These are phyloP conservation scores for Probosciger aterrimus DNA, from an alignment of 2,113 vertebrate genomes.

Conservation along the genomic window DNA sequence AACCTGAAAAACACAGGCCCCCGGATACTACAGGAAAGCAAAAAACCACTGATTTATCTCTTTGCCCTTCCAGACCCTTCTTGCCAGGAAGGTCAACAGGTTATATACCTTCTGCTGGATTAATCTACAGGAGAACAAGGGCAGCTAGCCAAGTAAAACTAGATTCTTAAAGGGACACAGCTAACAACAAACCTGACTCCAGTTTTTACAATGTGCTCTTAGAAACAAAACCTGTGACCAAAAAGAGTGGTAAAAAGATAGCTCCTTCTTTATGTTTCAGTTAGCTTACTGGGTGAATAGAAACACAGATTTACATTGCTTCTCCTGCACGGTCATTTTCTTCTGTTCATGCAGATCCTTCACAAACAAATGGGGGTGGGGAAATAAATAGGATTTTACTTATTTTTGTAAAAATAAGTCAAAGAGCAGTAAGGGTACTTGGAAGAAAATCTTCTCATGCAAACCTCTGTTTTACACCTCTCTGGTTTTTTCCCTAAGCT, in stretches of 20 bases:
- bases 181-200: neutral
- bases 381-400: neutral
- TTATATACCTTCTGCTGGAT: slow-evolving; percentile 61
- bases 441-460: neutral
- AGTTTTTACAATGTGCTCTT: neutral
- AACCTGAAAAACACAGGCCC: neutral
- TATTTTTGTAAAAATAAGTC: neutral
- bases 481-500: rapidly evolving
- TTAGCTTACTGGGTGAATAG: neutral
- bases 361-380: neutral
- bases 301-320: neutral
- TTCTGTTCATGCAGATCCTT: neutral
- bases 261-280: neutral
- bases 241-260: neutral
- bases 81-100: slow-evolving; percentile 53
- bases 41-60: neutral
- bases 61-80: slow-evolving; percentile 34
- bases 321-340: neutral
- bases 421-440: neutral
- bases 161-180: slow-evolving; percentile 33
- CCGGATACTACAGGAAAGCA: slow-evolving; percentile 2
- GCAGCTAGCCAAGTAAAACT: slow-evolving; percentile 41
- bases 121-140: slow-evolving; percentile 34
- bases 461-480: neutral
- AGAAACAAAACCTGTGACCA: neutral